Conservation (phyloP, 2,797 vertebrate genomes). For the Oreochromis grahami region DNA sequence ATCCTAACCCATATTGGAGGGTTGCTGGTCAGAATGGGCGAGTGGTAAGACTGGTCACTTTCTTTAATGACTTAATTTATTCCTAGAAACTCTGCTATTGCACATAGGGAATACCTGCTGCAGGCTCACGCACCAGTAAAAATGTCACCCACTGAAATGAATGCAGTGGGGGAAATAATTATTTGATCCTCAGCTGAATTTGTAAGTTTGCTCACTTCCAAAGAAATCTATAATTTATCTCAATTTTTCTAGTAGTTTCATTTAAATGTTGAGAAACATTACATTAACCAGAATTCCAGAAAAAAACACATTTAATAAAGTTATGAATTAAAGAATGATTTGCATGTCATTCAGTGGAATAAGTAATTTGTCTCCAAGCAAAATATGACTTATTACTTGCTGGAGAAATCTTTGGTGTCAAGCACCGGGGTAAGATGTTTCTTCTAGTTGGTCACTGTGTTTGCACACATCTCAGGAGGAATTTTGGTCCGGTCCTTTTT, state of each 20-base stretch:
- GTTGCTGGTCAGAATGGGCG: constrained; percentile 6
- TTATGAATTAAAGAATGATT: neutral
- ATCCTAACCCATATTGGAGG: neutral
- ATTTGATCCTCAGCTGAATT: neutral
- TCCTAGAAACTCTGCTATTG: neutral
- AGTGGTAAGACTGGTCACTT: constrained; percentile 6
- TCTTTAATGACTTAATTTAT: neutral
- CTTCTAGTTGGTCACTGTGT: too few species aligned
- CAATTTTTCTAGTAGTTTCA: neutral
- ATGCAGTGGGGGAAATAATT: neutral
- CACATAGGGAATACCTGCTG: neutral
- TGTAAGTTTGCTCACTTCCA: neutral
- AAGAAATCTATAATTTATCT: neutral
- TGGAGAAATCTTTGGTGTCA: too few species aligned
- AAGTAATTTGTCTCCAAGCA: neutral
- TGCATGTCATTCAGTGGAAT: neutral
- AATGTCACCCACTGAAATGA: constrained; percentile 45
- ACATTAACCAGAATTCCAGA: neutral
- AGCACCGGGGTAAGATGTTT: too few species aligned
- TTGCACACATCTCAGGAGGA: too few species aligned
- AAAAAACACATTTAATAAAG: accelerated
- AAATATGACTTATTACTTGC: too few species aligned
- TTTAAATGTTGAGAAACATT: neutral
- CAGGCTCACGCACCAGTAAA: constrained; percentile 12
- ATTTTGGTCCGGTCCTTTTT: too few species aligned